Conservation (phyloP, 2,888 invertebrate genomes). For the Cephus spinipes region DNA sequence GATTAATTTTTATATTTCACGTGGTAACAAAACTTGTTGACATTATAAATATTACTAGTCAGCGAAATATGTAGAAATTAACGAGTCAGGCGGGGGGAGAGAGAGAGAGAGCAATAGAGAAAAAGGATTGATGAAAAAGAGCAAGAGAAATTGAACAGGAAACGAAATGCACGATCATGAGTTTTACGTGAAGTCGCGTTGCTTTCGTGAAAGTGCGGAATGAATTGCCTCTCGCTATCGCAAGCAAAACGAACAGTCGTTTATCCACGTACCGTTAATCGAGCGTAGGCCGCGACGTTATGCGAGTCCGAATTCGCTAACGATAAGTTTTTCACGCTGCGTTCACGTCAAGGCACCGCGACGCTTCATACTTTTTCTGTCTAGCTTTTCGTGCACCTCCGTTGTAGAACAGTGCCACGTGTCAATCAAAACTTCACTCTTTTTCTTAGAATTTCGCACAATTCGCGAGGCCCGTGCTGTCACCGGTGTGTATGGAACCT, state of each 20-base stretch:
- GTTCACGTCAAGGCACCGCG: background rate
- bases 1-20: background rate
- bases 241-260: background rate
- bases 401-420: background rate
- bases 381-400: background rate
- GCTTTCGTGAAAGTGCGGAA: background rate
- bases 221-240: background rate
- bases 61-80: background rate
- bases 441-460: background rate
- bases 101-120: no score
- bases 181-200: background rate
- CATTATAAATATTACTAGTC: background rate
- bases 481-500: background rate
- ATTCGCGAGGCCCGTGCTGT: background rate
- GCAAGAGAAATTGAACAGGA: background rate
- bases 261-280: background rate
- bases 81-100: background rate
- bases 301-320: background rate
- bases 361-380: background rate
- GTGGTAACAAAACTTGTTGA: background rate
- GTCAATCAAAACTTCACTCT: background rate
- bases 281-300: background rate
- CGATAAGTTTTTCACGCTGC: background rate
- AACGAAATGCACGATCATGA: background rate
- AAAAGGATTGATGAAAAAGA: background rate